Evolutionary conservation across 2,888 invertebrate genomes (phyloP).

Genomic region (Drosophila mercatorum): DNA sequence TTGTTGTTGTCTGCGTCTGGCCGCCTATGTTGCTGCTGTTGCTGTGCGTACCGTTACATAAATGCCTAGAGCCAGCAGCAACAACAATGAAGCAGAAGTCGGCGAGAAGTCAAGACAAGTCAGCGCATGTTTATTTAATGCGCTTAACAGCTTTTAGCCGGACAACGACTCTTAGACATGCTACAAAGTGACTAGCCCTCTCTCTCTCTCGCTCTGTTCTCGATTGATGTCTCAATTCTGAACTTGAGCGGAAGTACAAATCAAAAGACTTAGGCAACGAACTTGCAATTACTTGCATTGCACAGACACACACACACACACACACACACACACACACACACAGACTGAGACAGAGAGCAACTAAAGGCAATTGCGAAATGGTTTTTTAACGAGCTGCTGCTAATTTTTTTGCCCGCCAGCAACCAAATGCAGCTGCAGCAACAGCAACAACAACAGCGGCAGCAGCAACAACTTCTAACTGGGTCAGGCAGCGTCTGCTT

Average conservation of each 20-base stretch:
- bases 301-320: conserved; percentile 10
- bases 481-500: conserved; percentile 59
- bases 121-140: conserved; percentile 73
- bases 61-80: conserved; percentile 48
- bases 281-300: conserved; percentile 55
- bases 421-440: conserved; percentile 24
- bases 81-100: conserved; percentile 8
- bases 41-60: conserved; percentile 71
- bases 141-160: conserved; percentile 71
- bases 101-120: conserved; percentile 44
- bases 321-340: conserved; percentile 17
- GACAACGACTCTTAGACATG: conserved; percentile 53
- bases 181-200: conserved; percentile 9
- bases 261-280: conserved; percentile 77
- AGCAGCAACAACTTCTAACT: conserved; percentile 47
- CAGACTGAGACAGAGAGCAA: background rate
- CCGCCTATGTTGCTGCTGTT: conserved; percentile 29
- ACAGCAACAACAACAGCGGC: conserved; percentile 21
- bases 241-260: conserved; percentile 64
- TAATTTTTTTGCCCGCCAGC: conserved; percentile 59
- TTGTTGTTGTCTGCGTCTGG: conserved; percentile 50
- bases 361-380: conserved; percentile 61
- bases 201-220: background rate
- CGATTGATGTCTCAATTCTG: conserved; percentile 49
- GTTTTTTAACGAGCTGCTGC: conserved; percentile 72